phyloP scores from a whole-genome alignment of 2,113 vertebrate genomes.

The Carlito syrichta region DNA sequence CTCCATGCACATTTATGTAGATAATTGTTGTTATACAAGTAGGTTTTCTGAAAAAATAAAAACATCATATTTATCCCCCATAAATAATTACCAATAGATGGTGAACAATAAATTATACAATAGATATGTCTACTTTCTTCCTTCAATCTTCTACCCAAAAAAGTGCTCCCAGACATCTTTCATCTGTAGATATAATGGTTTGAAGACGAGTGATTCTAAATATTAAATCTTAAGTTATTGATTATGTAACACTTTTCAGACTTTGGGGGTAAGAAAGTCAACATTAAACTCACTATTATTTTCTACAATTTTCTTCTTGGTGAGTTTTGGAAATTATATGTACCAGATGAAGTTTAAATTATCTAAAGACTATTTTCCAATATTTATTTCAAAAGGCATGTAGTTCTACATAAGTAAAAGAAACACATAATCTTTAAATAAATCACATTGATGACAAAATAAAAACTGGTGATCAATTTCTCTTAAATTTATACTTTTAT shows the following conservation, averaged over 20 bases:
- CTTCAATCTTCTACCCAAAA: background rate
- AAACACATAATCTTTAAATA: background rate
- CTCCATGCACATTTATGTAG: background rate
- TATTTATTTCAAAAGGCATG: background rate
- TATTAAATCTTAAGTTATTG: background rate
- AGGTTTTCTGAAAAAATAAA: constrained; percentile 13
- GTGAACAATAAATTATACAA: background rate
- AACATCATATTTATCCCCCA: background rate
- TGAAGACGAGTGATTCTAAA: background rate
- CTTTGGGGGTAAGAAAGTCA: background rate
- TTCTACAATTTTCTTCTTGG: constrained; percentile 18
- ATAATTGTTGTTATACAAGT: background rate
- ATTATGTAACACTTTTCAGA: background rate
- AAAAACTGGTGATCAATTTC: constrained; percentile 15
- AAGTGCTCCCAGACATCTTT: background rate
- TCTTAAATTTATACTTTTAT: background rate
- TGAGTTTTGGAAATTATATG: background rate
- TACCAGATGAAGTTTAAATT: background rate
- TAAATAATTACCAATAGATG: background rate
- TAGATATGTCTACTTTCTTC: background rate
- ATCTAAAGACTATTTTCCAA: background rate
- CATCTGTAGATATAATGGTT: background rate
- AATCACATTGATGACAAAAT: background rate
- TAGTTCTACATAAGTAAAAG: background rate
- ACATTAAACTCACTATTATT: background rate